Conservation (phyloP, 2,888 invertebrate genomes). For the Netelia inedita region DNA sequence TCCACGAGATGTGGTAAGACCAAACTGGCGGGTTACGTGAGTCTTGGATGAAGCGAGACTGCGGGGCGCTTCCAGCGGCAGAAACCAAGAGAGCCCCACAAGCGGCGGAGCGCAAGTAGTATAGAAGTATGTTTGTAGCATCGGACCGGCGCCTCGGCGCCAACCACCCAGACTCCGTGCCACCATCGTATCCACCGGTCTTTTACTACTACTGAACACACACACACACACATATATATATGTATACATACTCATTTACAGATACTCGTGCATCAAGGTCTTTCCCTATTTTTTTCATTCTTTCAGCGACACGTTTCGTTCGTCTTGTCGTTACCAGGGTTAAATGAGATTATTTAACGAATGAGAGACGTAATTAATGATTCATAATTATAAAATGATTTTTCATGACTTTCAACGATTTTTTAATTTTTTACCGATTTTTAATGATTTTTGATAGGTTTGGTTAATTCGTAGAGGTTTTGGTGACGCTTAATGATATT, state of each 20-base stretch:
- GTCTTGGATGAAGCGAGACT: conserved; percentile 73
- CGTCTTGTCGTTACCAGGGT: no score
- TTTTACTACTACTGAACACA: conserved; percentile 20
- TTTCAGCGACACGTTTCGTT: conserved; percentile 6
- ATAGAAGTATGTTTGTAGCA: conserved; percentile 66
- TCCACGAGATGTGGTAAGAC: conserved; percentile 44
- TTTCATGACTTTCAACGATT: no score
- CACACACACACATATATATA: no score
- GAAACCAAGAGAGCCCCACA: conserved; percentile 58
- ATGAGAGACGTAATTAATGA: no score
- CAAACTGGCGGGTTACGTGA: conserved; percentile 69
- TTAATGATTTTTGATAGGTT: no score
- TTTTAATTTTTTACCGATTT: no score
- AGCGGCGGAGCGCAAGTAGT: conserved; percentile 61
- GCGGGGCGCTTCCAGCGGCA: conserved; percentile 71
- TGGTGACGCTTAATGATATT: no score
- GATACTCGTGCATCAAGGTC: background rate
- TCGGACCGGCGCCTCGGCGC: conserved; percentile 74
- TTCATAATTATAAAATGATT: no score
- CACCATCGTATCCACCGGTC: conserved; percentile 8
- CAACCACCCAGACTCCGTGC: conserved; percentile 61
- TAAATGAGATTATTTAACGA: no score
- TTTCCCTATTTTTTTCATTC: conserved; percentile 16
- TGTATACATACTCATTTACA: conserved; percentile 1
- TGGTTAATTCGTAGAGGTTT: no score